phyloP scores from a whole-genome alignment of 2,888 invertebrate species.

The Ramazzottius varieornatus region DNA sequence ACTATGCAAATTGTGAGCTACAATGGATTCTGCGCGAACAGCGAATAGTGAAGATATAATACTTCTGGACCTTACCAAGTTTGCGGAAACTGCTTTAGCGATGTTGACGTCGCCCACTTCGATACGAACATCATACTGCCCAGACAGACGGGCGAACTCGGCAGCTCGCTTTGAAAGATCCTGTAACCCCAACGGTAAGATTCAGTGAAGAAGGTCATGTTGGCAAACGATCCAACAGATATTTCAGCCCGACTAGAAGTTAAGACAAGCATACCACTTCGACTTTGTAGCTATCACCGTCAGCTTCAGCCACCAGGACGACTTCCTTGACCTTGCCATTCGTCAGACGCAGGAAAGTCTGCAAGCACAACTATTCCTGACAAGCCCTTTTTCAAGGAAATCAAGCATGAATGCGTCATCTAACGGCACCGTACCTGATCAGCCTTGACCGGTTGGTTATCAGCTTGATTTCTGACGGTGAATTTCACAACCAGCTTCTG shows the following conservation, averaged over 20 bases:
- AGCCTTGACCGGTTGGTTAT: conserved; percentile 36
- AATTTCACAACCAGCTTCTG: conserved; percentile 65
- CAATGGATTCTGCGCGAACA: background rate
- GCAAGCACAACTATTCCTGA: background rate
- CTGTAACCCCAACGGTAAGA: conserved; percentile 18
- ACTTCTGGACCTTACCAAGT: conserved; percentile 28
- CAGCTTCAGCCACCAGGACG: conserved; percentile 66
- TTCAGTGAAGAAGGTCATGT: conserved; percentile 3
- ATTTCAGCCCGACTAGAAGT: no score
- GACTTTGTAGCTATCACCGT: conserved; percentile 40
- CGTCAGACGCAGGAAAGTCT: conserved; percentile 21
- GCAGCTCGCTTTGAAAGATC: conserved; percentile 50
- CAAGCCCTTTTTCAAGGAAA: background rate
- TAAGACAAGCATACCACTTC: conserved; percentile 70
- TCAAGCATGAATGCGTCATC: background rate
- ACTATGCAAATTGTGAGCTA: background rate
- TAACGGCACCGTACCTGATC: conserved; percentile 20
- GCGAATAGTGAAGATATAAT: no score
- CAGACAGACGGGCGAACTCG: conserved; percentile 48
- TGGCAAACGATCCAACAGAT: conserved; percentile 3
- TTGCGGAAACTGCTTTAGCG: conserved; percentile 66
- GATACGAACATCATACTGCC: conserved; percentile 49
- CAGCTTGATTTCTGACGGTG: conserved; percentile 41
- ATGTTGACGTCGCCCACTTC: conserved; percentile 72
- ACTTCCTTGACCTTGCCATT: conserved; percentile 37